Evolutionary conservation across 2,113 vertebrate genomes (phyloP).

Genomic region (Perca flavescens): DNA sequence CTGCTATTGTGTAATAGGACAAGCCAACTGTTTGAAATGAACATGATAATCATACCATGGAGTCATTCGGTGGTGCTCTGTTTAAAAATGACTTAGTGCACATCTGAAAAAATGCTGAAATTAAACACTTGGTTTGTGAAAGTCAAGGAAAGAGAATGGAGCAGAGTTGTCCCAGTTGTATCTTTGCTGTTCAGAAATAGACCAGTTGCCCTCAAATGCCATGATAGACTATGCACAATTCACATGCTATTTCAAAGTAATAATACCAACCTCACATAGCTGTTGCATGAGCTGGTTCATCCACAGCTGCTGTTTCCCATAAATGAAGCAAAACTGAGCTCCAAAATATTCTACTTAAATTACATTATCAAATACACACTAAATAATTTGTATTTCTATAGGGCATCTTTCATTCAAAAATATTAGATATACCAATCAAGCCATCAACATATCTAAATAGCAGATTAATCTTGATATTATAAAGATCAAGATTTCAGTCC

Average conservation of each 20-base stretch:
- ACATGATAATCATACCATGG: conserved; percentile 55
- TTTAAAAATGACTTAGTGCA: conserved; percentile 53
- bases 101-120: conserved; percentile 21
- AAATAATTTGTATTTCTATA: background rate
- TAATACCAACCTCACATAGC: conserved; percentile 28
- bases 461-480: background rate
- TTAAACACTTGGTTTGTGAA: conserved; percentile 60
- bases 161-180: conserved; percentile 65
- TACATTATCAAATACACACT: background rate
- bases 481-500: background rate
- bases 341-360: background rate
- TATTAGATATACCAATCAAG: background rate
- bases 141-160: conserved; percentile 58
- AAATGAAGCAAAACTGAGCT: conserved; percentile 1
- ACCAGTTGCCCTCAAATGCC: conserved; percentile 62
- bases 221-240: conserved; percentile 39
- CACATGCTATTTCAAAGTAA: conserved; percentile 43
- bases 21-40: conserved; percentile 68
- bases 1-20: conserved; percentile 57
- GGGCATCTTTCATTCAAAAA: background rate
- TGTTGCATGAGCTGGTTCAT: conserved; percentile 5
- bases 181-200: conserved; percentile 72
- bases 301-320: conserved; percentile 14
- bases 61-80: conserved; percentile 40
- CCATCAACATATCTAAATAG: background rate